These are phyloP conservation scores for Pycnomerus fuliginosus DNA, from an alignment of 2,888 invertebrate genomes.

Conservation along the genomic window DNA sequence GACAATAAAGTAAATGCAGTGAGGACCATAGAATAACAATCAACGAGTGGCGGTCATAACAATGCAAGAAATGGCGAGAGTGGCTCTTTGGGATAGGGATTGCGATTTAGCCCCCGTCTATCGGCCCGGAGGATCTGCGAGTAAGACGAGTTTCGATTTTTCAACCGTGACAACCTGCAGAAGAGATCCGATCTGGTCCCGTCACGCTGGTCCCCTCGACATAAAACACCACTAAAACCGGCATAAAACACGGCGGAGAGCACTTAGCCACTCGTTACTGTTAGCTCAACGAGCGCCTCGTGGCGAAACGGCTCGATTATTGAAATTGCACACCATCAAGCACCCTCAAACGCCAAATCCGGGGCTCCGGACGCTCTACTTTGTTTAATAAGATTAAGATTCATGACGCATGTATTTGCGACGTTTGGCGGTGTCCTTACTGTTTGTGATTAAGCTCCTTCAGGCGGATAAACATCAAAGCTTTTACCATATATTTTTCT, in stretches of 20 bases:
- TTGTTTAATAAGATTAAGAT: too few relatives aligned
- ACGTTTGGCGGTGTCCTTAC: too few relatives aligned
- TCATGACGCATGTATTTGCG: too few relatives aligned
- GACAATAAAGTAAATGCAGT: conserved; percentile 42
- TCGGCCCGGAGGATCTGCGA: conserved; percentile 21
- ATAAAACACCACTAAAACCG: conserved; percentile 37
- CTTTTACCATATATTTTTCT: too few relatives aligned
- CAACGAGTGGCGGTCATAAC: conserved; percentile 27
- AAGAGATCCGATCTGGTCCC: conserved; percentile 18
- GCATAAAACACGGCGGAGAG: conserved; percentile 39
- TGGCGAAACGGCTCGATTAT: conserved; percentile 37
- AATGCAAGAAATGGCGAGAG: conserved; percentile 27
- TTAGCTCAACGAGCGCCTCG: conserved; percentile 32
- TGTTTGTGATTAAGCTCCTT: too few relatives aligned
- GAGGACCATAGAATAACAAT: conserved; percentile 42
- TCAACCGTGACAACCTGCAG: conserved; percentile 15
- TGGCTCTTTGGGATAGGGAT: conserved; percentile 24
- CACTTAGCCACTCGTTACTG: conserved; percentile 34
- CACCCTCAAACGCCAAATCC: too few relatives aligned
- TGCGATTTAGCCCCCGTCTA: conserved; percentile 27
- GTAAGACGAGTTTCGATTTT: conserved; percentile 17
- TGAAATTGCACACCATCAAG: conserved; percentile 38
- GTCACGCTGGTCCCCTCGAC: conserved; percentile 30
- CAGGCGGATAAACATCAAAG: too few relatives aligned
- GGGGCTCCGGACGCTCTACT: too few relatives aligned